Evolutionary conservation across 2,888 invertebrate genomes (phyloP).

Genomic region (Netelia virgata): DNA sequence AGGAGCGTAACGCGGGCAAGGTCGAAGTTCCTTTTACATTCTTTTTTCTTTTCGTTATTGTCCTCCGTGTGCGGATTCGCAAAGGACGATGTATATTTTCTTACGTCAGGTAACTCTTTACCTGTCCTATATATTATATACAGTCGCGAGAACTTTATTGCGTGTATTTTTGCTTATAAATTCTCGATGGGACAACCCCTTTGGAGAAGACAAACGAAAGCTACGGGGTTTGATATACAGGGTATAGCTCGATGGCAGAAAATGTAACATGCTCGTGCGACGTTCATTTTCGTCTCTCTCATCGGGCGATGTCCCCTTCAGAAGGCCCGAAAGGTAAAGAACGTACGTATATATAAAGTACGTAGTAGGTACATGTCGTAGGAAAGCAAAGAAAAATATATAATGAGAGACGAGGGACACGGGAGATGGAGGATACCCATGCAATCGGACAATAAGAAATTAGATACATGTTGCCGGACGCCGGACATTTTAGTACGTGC

Average conservation of each 20-base stretch:
- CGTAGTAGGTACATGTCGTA: constrained; percentile 14
- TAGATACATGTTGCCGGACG: constrained; percentile 76
- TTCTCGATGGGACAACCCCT: constrained; percentile 74
- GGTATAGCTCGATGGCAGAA: constrained; percentile 39
- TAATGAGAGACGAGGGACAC: constrained; percentile 67
- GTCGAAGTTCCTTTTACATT: constrained; percentile 8
- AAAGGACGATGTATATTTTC: constrained; percentile 55
- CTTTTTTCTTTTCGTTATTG: constrained; percentile 25
- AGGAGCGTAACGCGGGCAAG: not conserved
- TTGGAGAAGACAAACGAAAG: constrained; percentile 42
- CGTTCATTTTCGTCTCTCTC: constrained; percentile 57
- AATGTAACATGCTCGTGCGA: constrained; percentile 50
- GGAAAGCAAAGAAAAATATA: constrained; percentile 55
- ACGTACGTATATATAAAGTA: not conserved
- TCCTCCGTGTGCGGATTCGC: constrained; percentile 49
- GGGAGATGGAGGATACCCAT: constrained; percentile 69
- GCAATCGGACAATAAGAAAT: constrained; percentile 80
- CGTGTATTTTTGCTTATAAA: constrained; percentile 84
- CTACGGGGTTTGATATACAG: constrained; percentile 17
- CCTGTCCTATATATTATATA: constrained; percentile 51
- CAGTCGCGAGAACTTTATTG: constrained; percentile 78
- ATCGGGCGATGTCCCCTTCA: constrained; percentile 23
- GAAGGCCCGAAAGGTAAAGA: constrained; percentile 41
- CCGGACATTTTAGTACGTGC: constrained; percentile 74
- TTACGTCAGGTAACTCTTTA: constrained; percentile 49